Evolutionary conservation across 2,113 vertebrate species (phyloP), one percentile per base, ranked within the genome.

Genomic region (Neotragus pygmaeus): DNA sequence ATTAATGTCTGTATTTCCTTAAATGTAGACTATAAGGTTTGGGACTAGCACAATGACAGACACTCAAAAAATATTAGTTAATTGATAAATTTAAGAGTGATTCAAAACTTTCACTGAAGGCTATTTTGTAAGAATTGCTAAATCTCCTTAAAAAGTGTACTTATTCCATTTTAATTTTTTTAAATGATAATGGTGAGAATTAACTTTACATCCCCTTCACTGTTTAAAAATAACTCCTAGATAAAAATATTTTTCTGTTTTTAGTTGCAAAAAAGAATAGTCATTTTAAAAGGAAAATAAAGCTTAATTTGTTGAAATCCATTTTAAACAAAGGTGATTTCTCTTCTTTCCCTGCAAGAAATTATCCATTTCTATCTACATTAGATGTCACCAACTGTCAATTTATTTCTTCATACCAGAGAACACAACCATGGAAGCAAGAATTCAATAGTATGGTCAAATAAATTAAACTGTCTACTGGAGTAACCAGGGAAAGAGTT

Each of bases 381-480:
- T 57, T 82, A 95, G 43, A 70, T 62, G 12, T 88, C n/a, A 92
- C 58, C 28, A 77, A 39, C 10, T 80, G 23, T 78, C 39, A 89
- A 12, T 84, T 88, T 86, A 4, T 84, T 94, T 92, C 36, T 83
- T 43, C 2, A 17, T 88, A 64, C 21, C 57, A 53, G 77, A 86
- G 89, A 95, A 83, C 88, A 94, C 94, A 88, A 70, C 94, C 9
- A 78, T 89, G 5, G 25, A 96, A 66, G 23, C 36, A 95, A 94
- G 66, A 93, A 82, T 73, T 3, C n/a, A 39, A 10, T 27, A 60
- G 25, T 58, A 58, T 84, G 23, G 14, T 49, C 45, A 57, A 77
- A 36, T 85, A 90, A 85, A 80, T 82, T 80, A 96, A 83, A 77
- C 30, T 88, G n/a, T 82, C 21, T 89, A 82, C n/a, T 90, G 53